Percentiles rank a stretch among this genome's conserved stretches.
These are phyloP conservation scores for Carduelis carduelis DNA, from an alignment of 2,797 vertebrate species.

Conservation along the genomic window DNA sequence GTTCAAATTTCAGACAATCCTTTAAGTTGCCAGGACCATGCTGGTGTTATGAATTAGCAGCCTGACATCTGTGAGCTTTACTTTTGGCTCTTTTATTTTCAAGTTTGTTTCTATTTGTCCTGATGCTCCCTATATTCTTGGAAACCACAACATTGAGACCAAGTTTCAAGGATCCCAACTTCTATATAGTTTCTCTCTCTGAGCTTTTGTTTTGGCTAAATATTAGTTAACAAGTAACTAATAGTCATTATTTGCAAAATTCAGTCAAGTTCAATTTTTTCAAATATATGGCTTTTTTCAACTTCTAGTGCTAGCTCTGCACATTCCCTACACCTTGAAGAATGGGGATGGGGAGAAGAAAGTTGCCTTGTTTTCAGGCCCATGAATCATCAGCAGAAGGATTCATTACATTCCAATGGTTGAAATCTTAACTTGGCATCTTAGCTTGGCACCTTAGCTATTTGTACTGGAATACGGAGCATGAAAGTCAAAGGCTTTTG, in stretches of 20 bases:
- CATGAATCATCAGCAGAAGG: constrained; percentile 49
- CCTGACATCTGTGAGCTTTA: neutral
- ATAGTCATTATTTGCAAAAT: neutral
- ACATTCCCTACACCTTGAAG: neutral
- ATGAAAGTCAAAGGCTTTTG: constrained; percentile 23
- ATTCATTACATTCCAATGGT: constrained; percentile 38
- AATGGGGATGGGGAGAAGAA: neutral
- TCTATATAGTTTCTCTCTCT: neutral
- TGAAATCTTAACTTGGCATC: constrained; percentile 32
- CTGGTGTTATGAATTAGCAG: neutral
- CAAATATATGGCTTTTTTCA: neutral
- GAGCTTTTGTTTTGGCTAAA: neutral
- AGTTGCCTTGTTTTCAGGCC: constrained; percentile 46
- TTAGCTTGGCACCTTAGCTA: constrained; percentile 55
- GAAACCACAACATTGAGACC: neutral
- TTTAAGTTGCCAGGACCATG: neutral
- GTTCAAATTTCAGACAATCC: neutral
- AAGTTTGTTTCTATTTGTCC: neutral
- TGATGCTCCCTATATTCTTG: neutral
- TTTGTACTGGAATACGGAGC: constrained; percentile 33
- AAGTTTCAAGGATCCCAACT: neutral
- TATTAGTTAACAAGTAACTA: neutral
- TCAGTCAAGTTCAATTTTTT: neutral
- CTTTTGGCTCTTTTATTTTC: neutral
- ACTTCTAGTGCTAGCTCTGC: neutral